Evolutionary conservation across 2,113 vertebrate genomes (phyloP).

Genomic region (Lophius piscatorius): DNA sequence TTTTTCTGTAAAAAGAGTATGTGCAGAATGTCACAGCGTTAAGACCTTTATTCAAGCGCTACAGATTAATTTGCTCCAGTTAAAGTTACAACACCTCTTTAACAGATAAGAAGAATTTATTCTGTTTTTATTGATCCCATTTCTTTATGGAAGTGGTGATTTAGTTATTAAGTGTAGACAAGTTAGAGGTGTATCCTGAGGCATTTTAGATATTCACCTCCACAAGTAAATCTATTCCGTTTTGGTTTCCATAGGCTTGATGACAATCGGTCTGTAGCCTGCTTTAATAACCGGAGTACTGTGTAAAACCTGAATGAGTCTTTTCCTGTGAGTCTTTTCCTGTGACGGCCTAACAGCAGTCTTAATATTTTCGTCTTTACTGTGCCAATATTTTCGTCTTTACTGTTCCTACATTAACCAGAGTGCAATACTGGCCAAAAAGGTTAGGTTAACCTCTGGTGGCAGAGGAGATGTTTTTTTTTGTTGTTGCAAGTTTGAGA

Average conservation of each 20-base stretch:
- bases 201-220: slow-evolving; percentile 26
- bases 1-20: slow-evolving; percentile 52
- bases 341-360: slow-evolving; percentile 54
- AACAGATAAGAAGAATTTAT: slow-evolving; percentile 33
- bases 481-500: slow-evolving; percentile 73
- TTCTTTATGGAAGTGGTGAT: slow-evolving; percentile 42
- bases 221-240: slow-evolving; percentile 36
- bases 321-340: slow-evolving; percentile 48
- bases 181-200: slow-evolving; percentile 23
- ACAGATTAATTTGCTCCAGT: slow-evolving; percentile 46
- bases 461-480: slow-evolving; percentile 60
- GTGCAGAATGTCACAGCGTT: slow-evolving; percentile 31
- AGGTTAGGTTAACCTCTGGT: slow-evolving; percentile 58
- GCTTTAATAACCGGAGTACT: slow-evolving; percentile 68
- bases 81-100: slow-evolving; percentile 24
- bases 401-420: slow-evolving; percentile 74
- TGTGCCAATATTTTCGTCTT: slow-evolving; percentile 23
- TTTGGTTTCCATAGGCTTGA: slow-evolving; percentile 37
- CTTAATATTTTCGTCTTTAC: slow-evolving; percentile 21
- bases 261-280: slow-evolving; percentile 69
- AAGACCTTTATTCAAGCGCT: slow-evolving; percentile 56
- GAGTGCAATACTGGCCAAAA: slow-evolving; percentile 72
- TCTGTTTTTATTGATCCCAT: slow-evolving; percentile 63
- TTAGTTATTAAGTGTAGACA: slow-evolving; percentile 60
- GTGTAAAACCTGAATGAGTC: slow-evolving; percentile 72